Base-by-base conservation (phyloP, 2,888 invertebrate species). In the Drosophila nigritarsus region DNA sequence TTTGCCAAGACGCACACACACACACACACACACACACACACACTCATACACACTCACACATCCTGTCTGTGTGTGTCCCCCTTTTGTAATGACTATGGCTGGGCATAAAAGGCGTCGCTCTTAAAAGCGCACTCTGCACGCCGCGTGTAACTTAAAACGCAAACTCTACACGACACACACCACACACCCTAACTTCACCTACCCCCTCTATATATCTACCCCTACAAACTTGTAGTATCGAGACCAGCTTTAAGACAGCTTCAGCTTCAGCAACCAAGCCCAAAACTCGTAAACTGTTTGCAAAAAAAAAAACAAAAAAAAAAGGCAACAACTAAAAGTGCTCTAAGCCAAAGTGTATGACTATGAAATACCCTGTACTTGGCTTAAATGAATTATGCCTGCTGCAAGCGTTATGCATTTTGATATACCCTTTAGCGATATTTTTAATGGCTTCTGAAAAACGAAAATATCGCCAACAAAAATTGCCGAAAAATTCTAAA, bases 61-160 rank as follows among this genome's bases (percentile, higher is more conserved):
- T 75, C 76, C 69, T 75, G 74, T 34, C 29, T 40, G 27, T 65
- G 38, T 50, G 40, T 49, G 15, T 68, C 61, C 58, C 68, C 68
- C 83, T 65, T 83, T 77, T 80, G 81, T 82, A 83, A 82, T 82
- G 84, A 73, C 77, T 70, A 72, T 66, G 64, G 80, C 80, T 65
- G 78, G 68, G 69, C 83, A 83, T 75, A 83, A 78, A 82, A 80
- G 83, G 61, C 82, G 78, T 64, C 64, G 79, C 79, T 79, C 73
- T 81, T 79, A 79, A 82, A 80, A 80, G 82, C 79, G 80, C 68
- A 80, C 79, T 78, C 71, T 58, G 54, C 60, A 42, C 66, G 59
- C 54, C 59, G 70, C 66, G 71, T 72, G 81, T 83, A 83, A 82
- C 78, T 75, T 72, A 64, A 82, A 81, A 77, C 81, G 63, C 63